Conservation (phyloP, 2,888 invertebrate species). For the Drosophila austrosaltans region DNA sequence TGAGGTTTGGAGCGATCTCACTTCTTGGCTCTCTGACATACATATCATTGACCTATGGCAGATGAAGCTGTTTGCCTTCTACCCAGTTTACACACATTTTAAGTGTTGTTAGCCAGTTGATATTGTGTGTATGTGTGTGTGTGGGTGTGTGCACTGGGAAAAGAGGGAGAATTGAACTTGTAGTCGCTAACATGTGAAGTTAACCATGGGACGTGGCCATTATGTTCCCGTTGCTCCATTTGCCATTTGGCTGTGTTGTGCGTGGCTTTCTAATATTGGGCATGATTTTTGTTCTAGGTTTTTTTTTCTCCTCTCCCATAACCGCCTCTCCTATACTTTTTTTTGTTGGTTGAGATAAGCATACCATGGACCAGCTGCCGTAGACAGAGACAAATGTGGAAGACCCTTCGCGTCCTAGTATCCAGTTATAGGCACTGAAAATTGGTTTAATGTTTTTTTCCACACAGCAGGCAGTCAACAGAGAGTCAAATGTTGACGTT, state of each 20-base stretch:
- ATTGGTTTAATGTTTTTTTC: slow-evolving; percentile 71
- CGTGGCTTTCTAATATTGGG: slow-evolving; percentile 71
- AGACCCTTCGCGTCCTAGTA: slow-evolving; percentile 21
- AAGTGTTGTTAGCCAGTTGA: slow-evolving; percentile 74
- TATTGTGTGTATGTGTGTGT: slow-evolving; percentile 42
- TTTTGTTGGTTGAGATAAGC: slow-evolving; percentile 54
- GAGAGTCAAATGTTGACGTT: slow-evolving; percentile 71
- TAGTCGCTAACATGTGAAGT: slow-evolving; percentile 36
- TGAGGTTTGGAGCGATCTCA: slow-evolving; percentile 14
- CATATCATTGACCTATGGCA: slow-evolving; percentile 66
- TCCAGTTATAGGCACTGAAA: slow-evolving; percentile 57
- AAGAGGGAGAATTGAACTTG: slow-evolving; percentile 22
- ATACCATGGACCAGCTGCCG: slow-evolving; percentile 53
- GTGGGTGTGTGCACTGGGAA: too few species aligned
- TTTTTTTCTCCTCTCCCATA: not conserved
- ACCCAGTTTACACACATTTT: slow-evolving; percentile 74
- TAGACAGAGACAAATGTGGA: slow-evolving; percentile 71
- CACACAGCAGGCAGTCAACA: slow-evolving; percentile 59
- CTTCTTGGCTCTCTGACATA: slow-evolving; percentile 14
- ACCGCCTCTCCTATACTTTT: not conserved
- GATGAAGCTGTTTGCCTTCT: slow-evolving; percentile 64
- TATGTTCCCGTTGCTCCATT: slow-evolving; percentile 34
- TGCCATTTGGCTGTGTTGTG: slow-evolving; percentile 39
- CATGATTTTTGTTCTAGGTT: slow-evolving; percentile 50
- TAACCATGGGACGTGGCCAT: slow-evolving; percentile 38